phyloP scores from a whole-genome alignment of 37 sponge, comb jelly and placozoan species.

The Beroe forskalii region DNA sequence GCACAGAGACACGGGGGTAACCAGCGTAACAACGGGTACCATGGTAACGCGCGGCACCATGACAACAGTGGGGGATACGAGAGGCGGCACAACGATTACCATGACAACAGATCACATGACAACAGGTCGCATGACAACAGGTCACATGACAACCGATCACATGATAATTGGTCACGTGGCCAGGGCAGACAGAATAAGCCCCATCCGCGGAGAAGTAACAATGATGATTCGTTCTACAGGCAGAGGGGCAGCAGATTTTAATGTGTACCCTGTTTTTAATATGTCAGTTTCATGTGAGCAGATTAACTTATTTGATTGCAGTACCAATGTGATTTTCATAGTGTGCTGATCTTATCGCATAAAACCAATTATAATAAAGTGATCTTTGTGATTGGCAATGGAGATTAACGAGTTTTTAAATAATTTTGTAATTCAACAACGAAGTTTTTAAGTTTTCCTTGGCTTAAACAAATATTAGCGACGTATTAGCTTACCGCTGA shows the following conservation, averaged over 20 bases:
- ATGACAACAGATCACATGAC: conserved; percentile 51
- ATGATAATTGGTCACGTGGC: neutral
- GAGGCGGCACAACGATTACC: neutral
- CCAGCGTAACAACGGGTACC: neutral
- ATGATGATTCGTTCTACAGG: conserved; percentile 17
- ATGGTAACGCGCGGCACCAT: neutral
- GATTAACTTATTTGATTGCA: too few species aligned
- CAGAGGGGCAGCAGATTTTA: conserved; percentile 56
- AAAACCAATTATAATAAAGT: too few species aligned
- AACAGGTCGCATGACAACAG: neutral
- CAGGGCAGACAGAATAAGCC: neutral
- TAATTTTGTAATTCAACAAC: too few species aligned
- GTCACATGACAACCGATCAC: conserved; percentile 24
- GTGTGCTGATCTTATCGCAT: too few species aligned
- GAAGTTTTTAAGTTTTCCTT: too few species aligned
- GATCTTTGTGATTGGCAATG: too few species aligned
- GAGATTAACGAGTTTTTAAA: too few species aligned
- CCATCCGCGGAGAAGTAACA: neutral
- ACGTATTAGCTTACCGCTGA: too few species aligned
- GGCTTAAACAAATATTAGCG: too few species aligned
- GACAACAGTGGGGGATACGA: neutral
- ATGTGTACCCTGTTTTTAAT: neutral
- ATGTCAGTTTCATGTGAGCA: too few species aligned
- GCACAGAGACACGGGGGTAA: neutral
- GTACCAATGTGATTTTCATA: too few species aligned